Conservation (phyloP, 2,797 vertebrate genomes). For the Lepilemur ruficaudatus region DNA sequence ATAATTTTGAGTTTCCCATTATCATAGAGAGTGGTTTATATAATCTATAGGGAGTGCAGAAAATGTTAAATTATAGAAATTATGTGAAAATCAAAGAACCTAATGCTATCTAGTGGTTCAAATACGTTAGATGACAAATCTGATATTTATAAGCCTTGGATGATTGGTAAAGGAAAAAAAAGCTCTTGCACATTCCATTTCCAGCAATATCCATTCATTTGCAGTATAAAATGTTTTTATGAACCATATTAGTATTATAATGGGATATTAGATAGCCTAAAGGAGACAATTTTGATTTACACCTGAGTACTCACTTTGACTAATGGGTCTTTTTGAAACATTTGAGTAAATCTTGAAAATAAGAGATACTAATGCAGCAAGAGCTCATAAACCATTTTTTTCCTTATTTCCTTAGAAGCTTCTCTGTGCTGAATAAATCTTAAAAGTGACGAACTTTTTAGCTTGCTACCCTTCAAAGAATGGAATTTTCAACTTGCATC, state of each 20-base stretch:
- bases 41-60: not conserved
- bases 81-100: not conserved
- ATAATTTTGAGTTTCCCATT: not conserved
- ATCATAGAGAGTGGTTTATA: not conserved
- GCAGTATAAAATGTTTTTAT: slow-evolving; percentile 37
- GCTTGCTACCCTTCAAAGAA: not conserved
- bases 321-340: slow-evolving; percentile 29
- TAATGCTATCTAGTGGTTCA: not conserved
- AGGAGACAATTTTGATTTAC: slow-evolving; percentile 34
- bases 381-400: not conserved
- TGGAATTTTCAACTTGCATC: not conserved
- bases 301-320: slow-evolving; percentile 11
- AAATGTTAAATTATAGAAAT: not conserved
- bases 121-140: not conserved
- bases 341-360: slow-evolving; percentile 51
- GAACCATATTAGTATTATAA: slow-evolving; percentile 21
- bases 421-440: not conserved
- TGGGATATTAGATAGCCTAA: not conserved
- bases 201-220: slow-evolving; percentile 25
- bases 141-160: not conserved
- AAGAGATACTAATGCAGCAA: slow-evolving; percentile 29
- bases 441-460: slow-evolving; percentile 11
- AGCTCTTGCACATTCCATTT: not conserved
- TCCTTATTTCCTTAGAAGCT: not conserved
- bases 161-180: not conserved